Conservation (phyloP, 2,113 vertebrate species). For the Cricetomys ansorgei region DNA sequence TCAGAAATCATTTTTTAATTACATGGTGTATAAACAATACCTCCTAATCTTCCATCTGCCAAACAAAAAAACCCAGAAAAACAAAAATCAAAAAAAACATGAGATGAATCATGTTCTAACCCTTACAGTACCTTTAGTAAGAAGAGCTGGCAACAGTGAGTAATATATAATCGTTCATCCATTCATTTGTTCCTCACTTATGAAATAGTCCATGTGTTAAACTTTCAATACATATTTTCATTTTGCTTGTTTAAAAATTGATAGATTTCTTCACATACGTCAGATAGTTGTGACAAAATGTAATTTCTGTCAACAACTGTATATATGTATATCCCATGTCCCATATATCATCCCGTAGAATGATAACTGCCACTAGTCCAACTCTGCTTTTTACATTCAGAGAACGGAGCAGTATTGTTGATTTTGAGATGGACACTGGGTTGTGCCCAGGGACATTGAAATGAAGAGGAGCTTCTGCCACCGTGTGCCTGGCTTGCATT, state of each 20-base stretch:
- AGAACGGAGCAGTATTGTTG: conserved; percentile 8
- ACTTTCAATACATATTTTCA: conserved; percentile 1
- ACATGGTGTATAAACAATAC: conserved; percentile 81
- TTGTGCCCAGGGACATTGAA: conserved; percentile 50
- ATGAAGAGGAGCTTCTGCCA: conserved; percentile 40
- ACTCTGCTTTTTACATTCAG: background rate
- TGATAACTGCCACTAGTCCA: background rate
- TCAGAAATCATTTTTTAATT: conserved; percentile 85
- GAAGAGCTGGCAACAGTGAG: background rate
- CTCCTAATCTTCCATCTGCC: conserved; percentile 81
- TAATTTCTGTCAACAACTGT: background rate
- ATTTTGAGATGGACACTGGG: conserved; percentile 40
- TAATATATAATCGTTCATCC: background rate
- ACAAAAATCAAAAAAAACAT: conserved; percentile 57
- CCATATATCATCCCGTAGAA: background rate
- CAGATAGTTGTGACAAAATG: background rate
- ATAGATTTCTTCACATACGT: background rate
- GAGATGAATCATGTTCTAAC: conserved; percentile 83
- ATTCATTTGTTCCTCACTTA: background rate
- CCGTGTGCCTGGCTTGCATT: conserved; percentile 37
- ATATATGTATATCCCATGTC: background rate
- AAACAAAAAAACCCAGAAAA: conserved; percentile 76
- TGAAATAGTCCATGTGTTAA: conserved; percentile 10
- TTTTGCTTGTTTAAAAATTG: background rate
- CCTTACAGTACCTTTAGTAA: conserved; percentile 71